Evolutionary conservation across 2,113 vertebrate genomes (phyloP).

Genomic region (Gallinago media): DNA sequence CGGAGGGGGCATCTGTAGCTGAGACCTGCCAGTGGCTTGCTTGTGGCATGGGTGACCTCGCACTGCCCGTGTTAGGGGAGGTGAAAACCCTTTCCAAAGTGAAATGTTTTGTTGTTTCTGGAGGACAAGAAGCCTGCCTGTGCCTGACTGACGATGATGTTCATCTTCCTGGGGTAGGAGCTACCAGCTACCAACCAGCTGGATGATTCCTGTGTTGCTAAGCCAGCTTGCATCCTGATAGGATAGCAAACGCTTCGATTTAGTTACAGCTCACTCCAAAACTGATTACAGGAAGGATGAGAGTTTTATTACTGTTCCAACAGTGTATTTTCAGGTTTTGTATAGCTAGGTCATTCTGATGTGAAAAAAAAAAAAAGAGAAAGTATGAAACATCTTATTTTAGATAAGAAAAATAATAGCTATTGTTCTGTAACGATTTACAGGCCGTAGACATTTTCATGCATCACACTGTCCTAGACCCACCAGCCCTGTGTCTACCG

Average conservation of each 20-base stretch:
- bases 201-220: background rate
- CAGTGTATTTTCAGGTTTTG: background rate
- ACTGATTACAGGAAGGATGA: background rate
- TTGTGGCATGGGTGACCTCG: accelerated
- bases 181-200: background rate
- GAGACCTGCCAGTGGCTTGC: background rate
- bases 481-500: constrained; percentile 94
- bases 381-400: background rate
- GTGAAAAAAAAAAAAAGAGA: background rate
- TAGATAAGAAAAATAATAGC: background rate
- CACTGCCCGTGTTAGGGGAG: accelerated
- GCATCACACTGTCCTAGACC: constrained; percentile 88
- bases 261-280: background rate
- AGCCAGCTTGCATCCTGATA: background rate
- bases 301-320: background rate
- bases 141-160: background rate
- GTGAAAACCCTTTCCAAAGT: background rate
- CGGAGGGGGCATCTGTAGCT: background rate
- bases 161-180: background rate
- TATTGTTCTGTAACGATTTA: background rate
- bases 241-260: background rate
- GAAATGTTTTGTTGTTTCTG: background rate
- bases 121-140: background rate
- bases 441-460: constrained; percentile 94
- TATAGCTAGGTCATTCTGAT: background rate